A percentile compares a stretch with the other conserved stretches of the same genome.
phyloP scores from a whole-genome alignment of 2,797 vertebrate genomes.

The Parambassis ranga region DNA sequence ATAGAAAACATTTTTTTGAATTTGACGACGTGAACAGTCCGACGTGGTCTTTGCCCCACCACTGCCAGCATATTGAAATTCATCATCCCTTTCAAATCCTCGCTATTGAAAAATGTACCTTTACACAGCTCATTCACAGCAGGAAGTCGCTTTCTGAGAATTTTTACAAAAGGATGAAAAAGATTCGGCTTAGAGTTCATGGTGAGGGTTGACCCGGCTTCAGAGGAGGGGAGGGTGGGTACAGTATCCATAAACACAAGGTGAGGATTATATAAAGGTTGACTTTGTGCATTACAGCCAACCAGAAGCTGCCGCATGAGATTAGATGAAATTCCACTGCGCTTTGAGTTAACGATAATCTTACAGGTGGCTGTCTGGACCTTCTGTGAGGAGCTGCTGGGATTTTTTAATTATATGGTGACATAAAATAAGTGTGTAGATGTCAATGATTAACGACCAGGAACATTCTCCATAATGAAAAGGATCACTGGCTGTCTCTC shows the following conservation, averaged over 20 bases:
- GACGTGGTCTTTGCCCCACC: neutral
- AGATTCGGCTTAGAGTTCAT: conserved; percentile 35
- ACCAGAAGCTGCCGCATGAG: conserved; percentile 4
- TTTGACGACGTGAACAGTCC: conserved; percentile 12
- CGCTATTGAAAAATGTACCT: conserved; percentile 28
- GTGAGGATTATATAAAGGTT: conserved; percentile 26
- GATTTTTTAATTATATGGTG: too few species aligned
- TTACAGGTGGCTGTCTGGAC: conserved; percentile 19
- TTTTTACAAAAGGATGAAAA: conserved; percentile 23
- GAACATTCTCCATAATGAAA: too few species aligned
- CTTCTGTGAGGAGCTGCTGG: neutral
- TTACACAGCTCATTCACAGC: neutral
- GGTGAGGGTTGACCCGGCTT: neutral
- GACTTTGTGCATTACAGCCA: conserved; percentile 10
- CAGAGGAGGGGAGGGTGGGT: conserved; percentile 1
- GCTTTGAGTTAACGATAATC: conserved; percentile 48
- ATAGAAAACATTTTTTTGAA: too few species aligned
- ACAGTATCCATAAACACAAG: conserved; percentile 14
- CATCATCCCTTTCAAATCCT: conserved; percentile 27
- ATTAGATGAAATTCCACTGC: conserved; percentile 25
- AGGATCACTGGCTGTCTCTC: too few species aligned
- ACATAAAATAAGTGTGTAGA: too few species aligned
- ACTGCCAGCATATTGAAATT: conserved; percentile 32
- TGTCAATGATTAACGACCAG: too few species aligned
- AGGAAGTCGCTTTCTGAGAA: conserved; percentile 8